Conservation (phyloP, 1,140 invertebrate species). For the Scaptomyza pallida region DNA sequence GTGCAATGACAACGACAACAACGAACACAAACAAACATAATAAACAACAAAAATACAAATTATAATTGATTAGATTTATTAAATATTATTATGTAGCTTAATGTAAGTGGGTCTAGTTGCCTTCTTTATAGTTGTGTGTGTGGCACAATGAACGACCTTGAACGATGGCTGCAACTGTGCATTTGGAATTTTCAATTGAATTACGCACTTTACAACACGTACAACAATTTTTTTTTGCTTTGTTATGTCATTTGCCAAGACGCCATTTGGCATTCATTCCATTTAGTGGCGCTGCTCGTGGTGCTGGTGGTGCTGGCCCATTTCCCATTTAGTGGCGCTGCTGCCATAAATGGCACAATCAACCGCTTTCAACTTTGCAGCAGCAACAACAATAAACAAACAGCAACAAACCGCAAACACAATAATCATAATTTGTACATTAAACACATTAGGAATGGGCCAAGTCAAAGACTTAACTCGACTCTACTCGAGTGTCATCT, state of each 20-base stretch:
- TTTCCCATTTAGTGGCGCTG: no score
- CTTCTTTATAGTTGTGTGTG: constrained; percentile 12
- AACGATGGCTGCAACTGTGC: constrained; percentile 34
- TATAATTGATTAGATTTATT: constrained; percentile 73
- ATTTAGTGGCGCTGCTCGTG: constrained; percentile 29
- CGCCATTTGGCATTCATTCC: constrained; percentile 41
- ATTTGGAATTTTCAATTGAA: constrained; percentile 39
- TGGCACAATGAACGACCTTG: constrained; percentile 60
- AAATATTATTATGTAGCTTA: constrained; percentile 63
- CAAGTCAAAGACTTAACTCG: constrained; percentile 23
- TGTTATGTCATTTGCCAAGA: constrained; percentile 63
- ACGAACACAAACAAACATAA: constrained; percentile 16
- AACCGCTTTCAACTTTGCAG: constrained; percentile 35
- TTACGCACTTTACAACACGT: constrained; percentile 51
- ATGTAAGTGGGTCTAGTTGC: constrained; percentile 28
- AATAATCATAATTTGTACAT: constrained; percentile 74
- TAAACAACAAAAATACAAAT: no score
- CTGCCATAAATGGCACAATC: constrained; percentile 76
- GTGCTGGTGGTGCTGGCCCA: constrained; percentile 5
- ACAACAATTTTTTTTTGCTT: constrained; percentile 46
- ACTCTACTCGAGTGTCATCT: constrained; percentile 16
- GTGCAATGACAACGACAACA: constrained; percentile 57
- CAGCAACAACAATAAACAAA: constrained; percentile 7
- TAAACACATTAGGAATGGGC: constrained; percentile 67
- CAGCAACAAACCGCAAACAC: neutral